Conservation (phyloP, 2,113 vertebrate species). For the Odobenus rosmarus region DNA sequence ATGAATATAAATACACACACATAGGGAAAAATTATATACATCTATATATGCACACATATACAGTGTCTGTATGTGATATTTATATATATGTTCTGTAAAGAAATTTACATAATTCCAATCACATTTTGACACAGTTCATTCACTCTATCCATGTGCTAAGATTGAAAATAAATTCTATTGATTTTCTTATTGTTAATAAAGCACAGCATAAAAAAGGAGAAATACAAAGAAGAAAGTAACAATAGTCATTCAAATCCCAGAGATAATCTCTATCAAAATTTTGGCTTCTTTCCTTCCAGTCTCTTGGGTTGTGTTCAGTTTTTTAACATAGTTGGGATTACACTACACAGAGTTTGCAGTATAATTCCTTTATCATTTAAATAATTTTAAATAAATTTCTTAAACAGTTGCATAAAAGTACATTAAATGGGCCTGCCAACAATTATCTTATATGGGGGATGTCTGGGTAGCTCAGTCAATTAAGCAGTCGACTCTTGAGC, state of each 20-base stretch:
- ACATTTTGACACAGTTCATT: background rate
- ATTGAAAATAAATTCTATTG: conserved; percentile 4
- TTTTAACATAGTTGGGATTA: background rate
- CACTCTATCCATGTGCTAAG: background rate
- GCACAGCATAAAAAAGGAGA: background rate
- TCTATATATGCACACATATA: background rate
- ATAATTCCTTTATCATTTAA: background rate
- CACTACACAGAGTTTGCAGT: background rate
- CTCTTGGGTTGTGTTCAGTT: background rate
- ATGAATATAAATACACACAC: background rate
- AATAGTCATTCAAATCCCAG: background rate
- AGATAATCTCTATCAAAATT: background rate
- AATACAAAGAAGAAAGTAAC: background rate
- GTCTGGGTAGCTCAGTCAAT: background rate
- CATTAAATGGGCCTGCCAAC: background rate
- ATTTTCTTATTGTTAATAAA: conserved; percentile 5
- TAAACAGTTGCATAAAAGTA: background rate
- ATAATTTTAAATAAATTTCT: background rate
- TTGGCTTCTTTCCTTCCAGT: background rate
- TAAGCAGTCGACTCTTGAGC: background rate
- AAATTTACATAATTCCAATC: background rate
- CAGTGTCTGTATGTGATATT: background rate
- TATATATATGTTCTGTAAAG: background rate
- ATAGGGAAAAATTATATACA: background rate
- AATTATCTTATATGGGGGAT: background rate